These are phyloP conservation scores for Protonemura montana DNA, from an alignment of 2,888 invertebrate species.

Conservation along the genomic window DNA sequence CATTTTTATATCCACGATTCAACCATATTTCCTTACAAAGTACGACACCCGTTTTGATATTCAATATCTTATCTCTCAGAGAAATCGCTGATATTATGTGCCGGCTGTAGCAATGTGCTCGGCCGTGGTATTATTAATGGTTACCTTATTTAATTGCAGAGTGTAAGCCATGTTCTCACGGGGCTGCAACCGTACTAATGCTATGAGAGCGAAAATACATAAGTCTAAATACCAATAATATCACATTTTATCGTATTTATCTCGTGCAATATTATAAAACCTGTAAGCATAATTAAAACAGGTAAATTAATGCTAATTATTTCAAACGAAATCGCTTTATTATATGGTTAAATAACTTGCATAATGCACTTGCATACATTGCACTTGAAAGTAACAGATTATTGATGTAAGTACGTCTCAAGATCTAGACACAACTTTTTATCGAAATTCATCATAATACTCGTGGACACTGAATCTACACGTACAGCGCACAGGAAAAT, in stretches of 20 bases:
- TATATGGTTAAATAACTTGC: too few species aligned
- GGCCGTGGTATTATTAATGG: background rate
- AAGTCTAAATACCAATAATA: background rate
- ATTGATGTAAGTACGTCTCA: too few species aligned
- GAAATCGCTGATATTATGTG: background rate
- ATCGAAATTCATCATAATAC: too few species aligned
- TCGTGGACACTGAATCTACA: too few species aligned
- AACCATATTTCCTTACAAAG: background rate
- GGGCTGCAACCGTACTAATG: background rate
- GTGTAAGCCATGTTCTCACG: background rate
- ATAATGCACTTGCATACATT: too few species aligned
- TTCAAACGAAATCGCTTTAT: background rate
- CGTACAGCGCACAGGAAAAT: too few species aligned
- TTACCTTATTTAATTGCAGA: conserved; percentile 7
- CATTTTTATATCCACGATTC: background rate
- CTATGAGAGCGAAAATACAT: conserved; percentile 8
- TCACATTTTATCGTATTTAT: background rate
- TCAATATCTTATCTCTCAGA: background rate
- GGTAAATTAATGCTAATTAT: background rate
- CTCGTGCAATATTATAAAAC: background rate
- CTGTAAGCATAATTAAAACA: background rate
- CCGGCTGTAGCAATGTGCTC: background rate
- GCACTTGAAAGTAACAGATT: too few species aligned
- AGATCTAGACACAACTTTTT: too few species aligned
- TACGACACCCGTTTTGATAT: background rate